phyloP scores from a whole-genome alignment of 2,888 invertebrate genomes.

The Phortica magna region DNA sequence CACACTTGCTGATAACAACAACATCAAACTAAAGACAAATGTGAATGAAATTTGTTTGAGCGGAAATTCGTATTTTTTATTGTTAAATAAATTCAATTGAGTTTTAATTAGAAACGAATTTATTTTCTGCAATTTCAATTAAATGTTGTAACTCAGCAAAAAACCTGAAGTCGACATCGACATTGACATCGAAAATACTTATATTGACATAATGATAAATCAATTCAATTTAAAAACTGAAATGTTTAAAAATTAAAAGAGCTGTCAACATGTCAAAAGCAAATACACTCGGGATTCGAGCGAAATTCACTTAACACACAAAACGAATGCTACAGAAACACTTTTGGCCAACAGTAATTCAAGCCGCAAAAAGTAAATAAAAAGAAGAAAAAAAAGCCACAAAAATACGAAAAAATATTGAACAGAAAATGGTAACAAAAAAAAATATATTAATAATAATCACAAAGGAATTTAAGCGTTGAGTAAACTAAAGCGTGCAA shows the following conservation, averaged over 20 bases:
- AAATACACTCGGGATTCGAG: constrained; percentile 15
- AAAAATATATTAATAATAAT: constrained; percentile 12
- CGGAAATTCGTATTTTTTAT: not conserved
- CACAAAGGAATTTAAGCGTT: not conserved
- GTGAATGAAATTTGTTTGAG: not conserved
- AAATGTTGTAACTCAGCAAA: not conserved
- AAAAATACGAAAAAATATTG: not conserved
- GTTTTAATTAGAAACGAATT: not conserved
- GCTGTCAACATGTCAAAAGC: constrained; percentile 18
- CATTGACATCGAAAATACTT: not conserved
- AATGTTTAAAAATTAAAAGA: not conserved
- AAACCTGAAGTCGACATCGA: not conserved
- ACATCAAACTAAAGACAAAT: not conserved
- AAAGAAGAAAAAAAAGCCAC: not conserved
- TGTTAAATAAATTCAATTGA: not conserved
- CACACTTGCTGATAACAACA: constrained; percentile 3
- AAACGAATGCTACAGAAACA: not conserved
- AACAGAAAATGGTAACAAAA: not conserved
- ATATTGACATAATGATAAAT: not conserved
- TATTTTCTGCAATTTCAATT: not conserved
- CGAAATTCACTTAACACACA: not conserved
- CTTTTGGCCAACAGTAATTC: not conserved
- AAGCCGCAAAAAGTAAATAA: not conserved
- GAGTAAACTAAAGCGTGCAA: not conserved
- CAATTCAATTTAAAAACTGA: constrained; percentile 1